Conservation (phyloP, 2,888 invertebrate species). For the Papilio demoleus region DNA sequence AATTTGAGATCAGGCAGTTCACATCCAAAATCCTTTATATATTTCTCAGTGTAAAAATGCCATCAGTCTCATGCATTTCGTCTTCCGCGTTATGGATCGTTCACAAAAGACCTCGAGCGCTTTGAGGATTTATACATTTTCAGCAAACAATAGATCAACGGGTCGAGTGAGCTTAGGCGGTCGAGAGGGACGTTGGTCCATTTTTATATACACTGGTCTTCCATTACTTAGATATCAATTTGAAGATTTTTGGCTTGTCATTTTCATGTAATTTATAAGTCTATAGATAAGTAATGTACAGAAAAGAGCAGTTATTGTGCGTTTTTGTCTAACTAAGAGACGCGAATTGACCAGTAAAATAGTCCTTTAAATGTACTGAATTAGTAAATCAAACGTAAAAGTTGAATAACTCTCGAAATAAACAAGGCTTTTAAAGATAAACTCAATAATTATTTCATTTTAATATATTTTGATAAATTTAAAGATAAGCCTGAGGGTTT, state of each 20-base stretch:
- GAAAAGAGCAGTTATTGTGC: no score
- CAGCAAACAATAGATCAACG: slow-evolving; percentile 29
- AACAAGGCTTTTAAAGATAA: neutral
- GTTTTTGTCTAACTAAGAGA: no score
- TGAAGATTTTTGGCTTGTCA: neutral
- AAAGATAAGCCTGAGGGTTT: neutral
- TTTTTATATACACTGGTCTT: neutral
- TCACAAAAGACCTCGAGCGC: slow-evolving; percentile 11
- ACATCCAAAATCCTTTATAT: slow-evolving; percentile 5
- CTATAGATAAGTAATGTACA: no score
- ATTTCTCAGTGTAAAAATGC: neutral
- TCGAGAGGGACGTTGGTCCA: slow-evolving; percentile 23
- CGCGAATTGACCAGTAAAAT: no score
- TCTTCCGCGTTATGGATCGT: neutral
- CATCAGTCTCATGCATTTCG: neutral
- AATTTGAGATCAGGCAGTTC: no score
- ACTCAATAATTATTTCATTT: neutral
- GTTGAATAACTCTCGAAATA: no score
- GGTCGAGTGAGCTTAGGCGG: slow-evolving; percentile 26
- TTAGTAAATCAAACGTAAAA: no score
- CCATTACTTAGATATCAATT: slow-evolving; percentile 1
- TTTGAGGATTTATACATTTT: slow-evolving; percentile 15
- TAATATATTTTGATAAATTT: neutral
- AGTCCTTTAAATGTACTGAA: neutral
- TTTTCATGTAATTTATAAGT: neutral